These are phyloP conservation scores for Platypus cylindrus DNA, from an alignment of 2,888 invertebrate genomes.

Conservation along the genomic window DNA sequence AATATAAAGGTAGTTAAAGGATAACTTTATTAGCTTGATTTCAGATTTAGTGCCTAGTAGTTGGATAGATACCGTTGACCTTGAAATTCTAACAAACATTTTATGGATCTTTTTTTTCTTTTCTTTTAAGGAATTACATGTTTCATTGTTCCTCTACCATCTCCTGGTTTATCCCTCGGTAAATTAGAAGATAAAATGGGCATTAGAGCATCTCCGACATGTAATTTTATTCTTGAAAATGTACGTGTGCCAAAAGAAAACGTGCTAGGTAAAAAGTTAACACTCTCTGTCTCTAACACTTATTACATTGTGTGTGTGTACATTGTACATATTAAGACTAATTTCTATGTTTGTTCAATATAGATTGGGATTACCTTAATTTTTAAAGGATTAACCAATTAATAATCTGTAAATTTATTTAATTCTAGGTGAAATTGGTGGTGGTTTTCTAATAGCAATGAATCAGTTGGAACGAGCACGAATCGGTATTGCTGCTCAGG, in stretches of 20 bases:
- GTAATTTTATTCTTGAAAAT: constrained; percentile 53
- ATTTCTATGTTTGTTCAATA: too few species aligned
- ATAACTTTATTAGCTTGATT: background rate
- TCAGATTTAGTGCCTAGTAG: background rate
- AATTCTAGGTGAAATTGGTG: constrained; percentile 37
- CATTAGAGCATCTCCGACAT: constrained; percentile 59
- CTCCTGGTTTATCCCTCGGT: constrained; percentile 49
- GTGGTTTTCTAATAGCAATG: constrained; percentile 66
- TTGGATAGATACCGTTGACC: constrained; percentile 2
- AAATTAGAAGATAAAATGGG: constrained; percentile 61
- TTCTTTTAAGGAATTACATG: constrained; percentile 38
- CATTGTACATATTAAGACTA: too few species aligned
- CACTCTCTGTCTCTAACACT: too few species aligned
- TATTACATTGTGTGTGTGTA: too few species aligned
- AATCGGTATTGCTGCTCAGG: constrained; percentile 65
- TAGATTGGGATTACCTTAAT: too few species aligned
- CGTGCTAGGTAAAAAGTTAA: constrained; percentile 27
- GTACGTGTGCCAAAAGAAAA: constrained; percentile 47
- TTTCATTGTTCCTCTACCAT: constrained; percentile 54
- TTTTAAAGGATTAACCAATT: too few species aligned
- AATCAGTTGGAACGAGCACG: constrained; percentile 54
- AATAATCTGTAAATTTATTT: too few species aligned
- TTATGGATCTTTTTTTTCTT: constrained; percentile 1
- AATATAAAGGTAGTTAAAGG: constrained; percentile 58
- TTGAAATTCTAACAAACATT: constrained; percentile 1